These are phyloP conservation scores for Hydrotaea diabolus DNA, from an alignment of 2,888 invertebrate genomes.

Conservation along the genomic window DNA sequence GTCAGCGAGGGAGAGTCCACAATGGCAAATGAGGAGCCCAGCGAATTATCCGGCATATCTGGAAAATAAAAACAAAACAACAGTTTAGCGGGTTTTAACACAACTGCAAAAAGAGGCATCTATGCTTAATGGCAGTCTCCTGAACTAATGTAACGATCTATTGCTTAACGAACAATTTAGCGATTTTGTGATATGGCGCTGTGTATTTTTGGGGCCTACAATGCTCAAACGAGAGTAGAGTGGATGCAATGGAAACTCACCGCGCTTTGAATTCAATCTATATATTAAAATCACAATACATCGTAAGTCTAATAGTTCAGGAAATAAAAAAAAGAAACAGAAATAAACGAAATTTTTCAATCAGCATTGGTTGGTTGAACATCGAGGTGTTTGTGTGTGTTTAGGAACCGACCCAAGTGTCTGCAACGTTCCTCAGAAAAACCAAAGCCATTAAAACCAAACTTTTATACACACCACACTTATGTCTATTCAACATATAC, in stretches of 20 bases:
- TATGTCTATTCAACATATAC: too few relatives aligned
- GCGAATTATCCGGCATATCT: constrained; percentile 77
- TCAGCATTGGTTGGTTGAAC: neutral
- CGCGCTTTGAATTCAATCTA: constrained; percentile 73
- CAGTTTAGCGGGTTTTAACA: neutral
- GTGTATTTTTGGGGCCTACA: constrained; percentile 26
- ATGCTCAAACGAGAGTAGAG: constrained; percentile 33
- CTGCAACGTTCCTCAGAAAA: neutral
- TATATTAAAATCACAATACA: constrained; percentile 73
- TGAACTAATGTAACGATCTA: constrained; percentile 32
- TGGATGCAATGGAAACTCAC: constrained; percentile 71
- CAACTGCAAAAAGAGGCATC: neutral
- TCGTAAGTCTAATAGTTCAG: constrained; percentile 72
- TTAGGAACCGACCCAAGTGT: constrained; percentile 13
- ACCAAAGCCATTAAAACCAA: too few relatives aligned
- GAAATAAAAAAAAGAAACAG: constrained; percentile 9
- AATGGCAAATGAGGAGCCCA: constrained; percentile 78
- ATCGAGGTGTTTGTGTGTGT: neutral
- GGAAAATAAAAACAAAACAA: constrained; percentile 61
- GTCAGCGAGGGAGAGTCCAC: constrained; percentile 79
- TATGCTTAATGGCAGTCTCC: constrained; percentile 31
- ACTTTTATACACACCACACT: too few relatives aligned
- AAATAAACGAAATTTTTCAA: constrained; percentile 64
- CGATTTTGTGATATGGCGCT: constrained; percentile 40
- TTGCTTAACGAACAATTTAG: constrained; percentile 31